phyloP scores from a whole-genome alignment of 2,113 vertebrate species.

The Lepidothrix coronata region DNA sequence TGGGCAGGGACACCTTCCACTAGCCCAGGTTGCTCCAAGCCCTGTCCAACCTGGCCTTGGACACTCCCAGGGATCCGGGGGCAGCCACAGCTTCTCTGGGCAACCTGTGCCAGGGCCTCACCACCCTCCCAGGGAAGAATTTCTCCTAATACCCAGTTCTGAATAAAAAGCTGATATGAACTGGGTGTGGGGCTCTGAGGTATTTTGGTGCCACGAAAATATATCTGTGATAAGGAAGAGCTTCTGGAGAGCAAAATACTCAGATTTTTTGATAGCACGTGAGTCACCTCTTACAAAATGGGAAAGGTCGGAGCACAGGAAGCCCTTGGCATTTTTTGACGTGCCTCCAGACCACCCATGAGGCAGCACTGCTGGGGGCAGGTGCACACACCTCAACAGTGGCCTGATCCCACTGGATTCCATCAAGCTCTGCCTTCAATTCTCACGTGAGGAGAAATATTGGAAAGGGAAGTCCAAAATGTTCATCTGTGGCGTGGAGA shows the following conservation, averaged over 20 bases:
- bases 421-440: background rate
- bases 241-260: background rate
- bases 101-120: background rate
- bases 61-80: background rate
- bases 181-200: background rate
- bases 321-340: background rate
- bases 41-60: background rate
- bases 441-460: background rate
- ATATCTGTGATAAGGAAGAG: background rate
- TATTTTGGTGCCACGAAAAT: background rate
- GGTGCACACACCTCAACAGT: accelerated
- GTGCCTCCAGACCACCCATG: background rate
- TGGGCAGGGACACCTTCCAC: background rate
- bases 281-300: background rate
- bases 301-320: background rate
- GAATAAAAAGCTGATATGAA: background rate
- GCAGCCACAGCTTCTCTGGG: background rate
- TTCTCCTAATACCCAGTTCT: background rate
- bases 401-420: background rate
- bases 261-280: background rate
- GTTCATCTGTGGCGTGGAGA: background rate
- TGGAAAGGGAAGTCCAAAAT: background rate
- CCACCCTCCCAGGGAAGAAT: background rate
- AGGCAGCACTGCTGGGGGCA: background rate
- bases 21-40: background rate